Conservation (phyloP, 2,113 vertebrate genomes). For the Poicephalus meyeri region DNA sequence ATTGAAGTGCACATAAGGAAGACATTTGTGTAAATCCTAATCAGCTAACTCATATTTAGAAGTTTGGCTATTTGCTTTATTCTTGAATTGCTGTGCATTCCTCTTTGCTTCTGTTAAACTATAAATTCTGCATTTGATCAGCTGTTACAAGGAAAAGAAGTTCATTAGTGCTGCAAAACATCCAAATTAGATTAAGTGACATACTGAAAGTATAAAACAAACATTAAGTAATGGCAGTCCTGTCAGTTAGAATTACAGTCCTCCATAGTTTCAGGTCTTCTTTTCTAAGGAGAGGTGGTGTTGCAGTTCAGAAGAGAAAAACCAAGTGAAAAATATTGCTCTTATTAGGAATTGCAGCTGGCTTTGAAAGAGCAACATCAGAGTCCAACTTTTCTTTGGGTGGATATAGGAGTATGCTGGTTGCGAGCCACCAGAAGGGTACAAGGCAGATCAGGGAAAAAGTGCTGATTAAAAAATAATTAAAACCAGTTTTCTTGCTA, state of each 20-base stretch:
- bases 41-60: neutral
- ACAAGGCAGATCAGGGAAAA: slow-evolving; percentile 7
- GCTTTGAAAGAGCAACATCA: neutral
- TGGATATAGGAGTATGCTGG: neutral
- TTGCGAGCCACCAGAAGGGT: neutral
- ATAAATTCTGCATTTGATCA: neutral
- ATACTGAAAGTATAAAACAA: neutral
- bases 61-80: neutral
- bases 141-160: neutral
- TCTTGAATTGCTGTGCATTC: neutral
- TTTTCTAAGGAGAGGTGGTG: neutral
- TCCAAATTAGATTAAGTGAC: slow-evolving; percentile 10
- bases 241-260: neutral
- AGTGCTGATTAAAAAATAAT: slow-evolving; percentile 57
- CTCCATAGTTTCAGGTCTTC: neutral
- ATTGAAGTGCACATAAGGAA: neutral
- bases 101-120: slow-evolving; percentile 9
- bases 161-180: neutral
- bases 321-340: neutral
- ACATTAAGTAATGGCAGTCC: neutral
- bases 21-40: neutral
- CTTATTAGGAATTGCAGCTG: neutral
- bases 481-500: slow-evolving; percentile 48
- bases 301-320: neutral
- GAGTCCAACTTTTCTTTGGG: neutral